These are phyloP conservation scores for Pterocles orientalis DNA, from an alignment of 2,113 vertebrate species.

Conservation along the genomic window DNA sequence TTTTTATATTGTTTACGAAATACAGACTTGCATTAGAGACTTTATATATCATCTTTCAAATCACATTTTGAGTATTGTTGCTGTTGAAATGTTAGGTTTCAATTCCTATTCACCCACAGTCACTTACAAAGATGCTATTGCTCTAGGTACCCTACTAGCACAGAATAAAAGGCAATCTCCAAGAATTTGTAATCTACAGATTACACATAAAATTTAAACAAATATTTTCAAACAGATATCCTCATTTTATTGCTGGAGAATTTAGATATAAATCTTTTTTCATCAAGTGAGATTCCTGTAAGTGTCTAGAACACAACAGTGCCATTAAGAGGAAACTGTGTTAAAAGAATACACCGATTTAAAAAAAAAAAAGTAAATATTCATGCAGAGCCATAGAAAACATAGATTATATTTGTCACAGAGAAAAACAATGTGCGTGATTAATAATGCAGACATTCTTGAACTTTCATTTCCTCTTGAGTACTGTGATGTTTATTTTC, in stretches of 20 bases:
- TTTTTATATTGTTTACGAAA: constrained; percentile 48
- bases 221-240: background rate
- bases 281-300: background rate
- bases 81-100: constrained; percentile 63
- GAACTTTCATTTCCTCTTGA: constrained; percentile 56
- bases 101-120: constrained; percentile 35
- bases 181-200: constrained; percentile 18
- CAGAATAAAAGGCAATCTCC: background rate
- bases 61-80: constrained; percentile 24
- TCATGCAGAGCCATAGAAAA: constrained; percentile 7
- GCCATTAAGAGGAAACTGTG: background rate
- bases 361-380: background rate
- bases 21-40: constrained; percentile 2
- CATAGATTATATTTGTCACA: constrained; percentile 5
- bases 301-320: background rate
- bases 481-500: background rate
- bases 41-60: constrained; percentile 63
- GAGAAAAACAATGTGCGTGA: constrained; percentile 17
- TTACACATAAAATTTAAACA: background rate
- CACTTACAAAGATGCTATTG: constrained; percentile 43
- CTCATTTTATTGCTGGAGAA: background rate
- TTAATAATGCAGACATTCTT: constrained; percentile 32
- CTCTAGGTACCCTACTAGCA: constrained; percentile 6
- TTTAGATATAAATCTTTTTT: background rate
- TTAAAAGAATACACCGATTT: background rate